Evolutionary conservation across 2,113 vertebrate species (phyloP).

Genomic region (Anarhynchus alexandrinus): DNA sequence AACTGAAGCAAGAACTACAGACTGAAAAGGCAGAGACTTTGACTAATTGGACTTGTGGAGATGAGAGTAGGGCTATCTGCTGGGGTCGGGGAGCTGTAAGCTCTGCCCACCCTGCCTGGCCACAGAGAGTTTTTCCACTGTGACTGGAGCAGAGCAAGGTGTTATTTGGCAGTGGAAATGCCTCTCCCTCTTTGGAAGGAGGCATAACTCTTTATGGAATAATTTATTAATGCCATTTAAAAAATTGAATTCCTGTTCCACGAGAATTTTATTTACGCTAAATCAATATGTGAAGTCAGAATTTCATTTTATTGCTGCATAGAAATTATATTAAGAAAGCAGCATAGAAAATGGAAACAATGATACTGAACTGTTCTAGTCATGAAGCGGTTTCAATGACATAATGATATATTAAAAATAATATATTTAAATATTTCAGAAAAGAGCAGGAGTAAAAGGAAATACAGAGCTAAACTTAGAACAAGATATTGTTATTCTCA

Average conservation of each 20-base stretch:
- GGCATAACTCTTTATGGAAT: not conserved
- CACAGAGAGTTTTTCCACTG: not conserved
- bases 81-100: not conserved
- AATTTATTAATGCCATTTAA: constrained; percentile 39
- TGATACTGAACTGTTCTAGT: not conserved
- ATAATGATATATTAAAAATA: not conserved
- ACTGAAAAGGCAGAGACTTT: not conserved
- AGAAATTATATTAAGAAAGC: constrained; percentile 10
- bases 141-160: not conserved
- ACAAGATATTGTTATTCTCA: not conserved
- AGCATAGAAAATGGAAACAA: constrained; percentile 6
- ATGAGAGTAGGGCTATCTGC: not conserved
- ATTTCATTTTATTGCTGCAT: constrained; percentile 6
- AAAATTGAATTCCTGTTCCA: constrained; percentile 34
- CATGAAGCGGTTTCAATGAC: not conserved
- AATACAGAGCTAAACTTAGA: not conserved
- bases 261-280: constrained; percentile 49
- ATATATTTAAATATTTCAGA: not conserved
- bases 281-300: constrained; percentile 56
- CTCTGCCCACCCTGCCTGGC: not conserved
- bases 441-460: not conserved
- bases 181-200: not conserved
- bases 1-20: not conserved
- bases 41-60: not conserved
- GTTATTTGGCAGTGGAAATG: not conserved